Percentiles rank a stretch among this genome's conserved stretches.
Evolutionary conservation across 2,888 invertebrate species (phyloP).

Genomic region (Callyntrura guangdongensis): DNA sequence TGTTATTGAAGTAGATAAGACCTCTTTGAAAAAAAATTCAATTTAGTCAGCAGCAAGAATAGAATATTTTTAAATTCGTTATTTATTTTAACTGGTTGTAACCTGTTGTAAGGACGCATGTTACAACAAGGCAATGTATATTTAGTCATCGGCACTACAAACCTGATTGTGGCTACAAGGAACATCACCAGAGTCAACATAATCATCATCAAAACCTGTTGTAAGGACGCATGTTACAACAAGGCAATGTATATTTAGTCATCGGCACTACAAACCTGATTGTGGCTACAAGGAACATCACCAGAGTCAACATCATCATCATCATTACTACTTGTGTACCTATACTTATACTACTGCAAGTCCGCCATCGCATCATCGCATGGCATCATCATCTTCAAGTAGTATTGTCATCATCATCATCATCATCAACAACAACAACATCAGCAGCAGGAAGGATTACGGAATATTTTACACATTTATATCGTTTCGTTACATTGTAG

Average conservation of each 20-base stretch:
- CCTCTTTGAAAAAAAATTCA: conserved; percentile 21
- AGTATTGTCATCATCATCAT: conserved; percentile 22
- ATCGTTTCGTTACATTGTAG: conserved; percentile 42
- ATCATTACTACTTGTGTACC: neutral
- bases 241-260: neutral
- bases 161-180: conserved; percentile 22
- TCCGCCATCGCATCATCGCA: conserved; percentile 7
- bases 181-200: conserved; percentile 10
- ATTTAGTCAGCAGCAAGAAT: neutral
- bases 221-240: neutral
- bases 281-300: neutral
- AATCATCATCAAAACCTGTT: neutral
- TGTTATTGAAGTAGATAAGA: conserved; percentile 14
- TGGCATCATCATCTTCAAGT: conserved; percentile 36
- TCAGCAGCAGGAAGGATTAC: conserved; percentile 57
- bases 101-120: neutral
- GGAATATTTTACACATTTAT: conserved; percentile 51
- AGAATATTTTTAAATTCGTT: neutral
- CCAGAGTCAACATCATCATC: neutral
- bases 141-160: neutral
- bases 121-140: conserved; percentile 16
- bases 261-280: conserved; percentile 12
- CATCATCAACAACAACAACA: neutral
- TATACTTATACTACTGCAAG: neutral
- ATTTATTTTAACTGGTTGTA: conserved; percentile 22